Evolutionary conservation across 2,113 vertebrate species (phyloP).

Genomic region (Polyodon spathula): DNA sequence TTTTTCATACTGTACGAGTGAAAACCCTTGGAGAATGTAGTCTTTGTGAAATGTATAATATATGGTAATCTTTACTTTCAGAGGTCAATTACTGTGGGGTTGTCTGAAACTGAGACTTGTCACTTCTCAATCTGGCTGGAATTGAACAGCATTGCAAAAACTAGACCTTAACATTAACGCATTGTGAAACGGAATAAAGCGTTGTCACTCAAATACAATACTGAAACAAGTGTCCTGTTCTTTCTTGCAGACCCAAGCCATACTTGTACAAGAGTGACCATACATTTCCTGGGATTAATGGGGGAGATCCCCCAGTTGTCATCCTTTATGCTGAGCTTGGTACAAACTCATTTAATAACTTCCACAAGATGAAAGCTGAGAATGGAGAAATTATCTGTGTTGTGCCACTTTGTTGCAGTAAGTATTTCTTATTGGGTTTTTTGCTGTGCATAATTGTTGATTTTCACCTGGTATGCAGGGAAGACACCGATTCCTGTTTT

Average conservation of each 20-base stretch:
- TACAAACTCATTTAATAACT: constrained; percentile 75
- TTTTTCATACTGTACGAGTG: no score
- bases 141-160: no score
- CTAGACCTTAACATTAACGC: no score
- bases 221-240: background rate
- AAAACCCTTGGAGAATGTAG: no score
- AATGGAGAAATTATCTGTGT: constrained; percentile 70
- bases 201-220: no score
- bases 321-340: constrained; percentile 93
- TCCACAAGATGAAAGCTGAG: constrained; percentile 73
- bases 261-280: constrained; percentile 85
- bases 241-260: constrained; percentile 67
- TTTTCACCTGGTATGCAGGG: background rate
- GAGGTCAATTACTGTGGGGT: no score
- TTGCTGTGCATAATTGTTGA: constrained; percentile 1
- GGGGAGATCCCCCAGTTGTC: constrained; percentile 63
- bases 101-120: no score
- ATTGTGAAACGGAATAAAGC: no score
- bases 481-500: no score
- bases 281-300: constrained; percentile 66
- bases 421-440: constrained; percentile 24
- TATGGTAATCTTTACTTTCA: no score
- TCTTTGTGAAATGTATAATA: no score
- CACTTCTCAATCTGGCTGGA: no score
- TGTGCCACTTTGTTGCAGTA: constrained; percentile 87